Percentiles rank a stretch among this genome's conserved stretches.
Evolutionary conservation across 2,888 invertebrate species (phyloP).

Genomic region (Tetrapedia diversipes): DNA sequence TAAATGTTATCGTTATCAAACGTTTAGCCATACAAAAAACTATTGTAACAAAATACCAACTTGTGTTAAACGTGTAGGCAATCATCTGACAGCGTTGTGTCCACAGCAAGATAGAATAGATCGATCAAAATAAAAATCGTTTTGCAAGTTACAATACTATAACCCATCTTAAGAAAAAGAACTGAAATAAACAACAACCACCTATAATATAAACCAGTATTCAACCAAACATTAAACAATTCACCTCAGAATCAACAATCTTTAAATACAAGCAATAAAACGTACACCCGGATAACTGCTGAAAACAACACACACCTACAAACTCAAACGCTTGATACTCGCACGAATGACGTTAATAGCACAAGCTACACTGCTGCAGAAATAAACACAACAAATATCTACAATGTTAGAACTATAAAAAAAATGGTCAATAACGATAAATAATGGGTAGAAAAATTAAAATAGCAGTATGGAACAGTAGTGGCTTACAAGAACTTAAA

Average conservation of each 20-base stretch:
- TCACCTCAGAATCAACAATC: neutral
- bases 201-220: neutral
- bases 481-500: conserved; percentile 3
- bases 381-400: conserved; percentile 25
- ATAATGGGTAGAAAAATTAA: conserved; percentile 1
- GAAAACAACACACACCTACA: neutral
- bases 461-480: conserved; percentile 19
- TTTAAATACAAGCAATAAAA: neutral
- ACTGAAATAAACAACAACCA: neutral
- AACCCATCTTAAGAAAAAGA: neutral
- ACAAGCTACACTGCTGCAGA: conserved; percentile 11
- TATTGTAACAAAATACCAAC: neutral
- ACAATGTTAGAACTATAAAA: conserved; percentile 13
- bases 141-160: neutral
- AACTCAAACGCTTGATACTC: too few relatives aligned
- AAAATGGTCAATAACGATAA: neutral
- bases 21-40: neutral
- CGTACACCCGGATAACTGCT: neutral
- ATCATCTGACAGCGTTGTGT: neutral
- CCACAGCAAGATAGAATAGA: neutral
- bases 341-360: conserved; percentile 18
- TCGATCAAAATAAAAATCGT: conserved; percentile 3
- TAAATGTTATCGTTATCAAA: conserved; percentile 8
- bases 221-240: neutral
- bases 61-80: neutral